A percentile compares a stretch with the other conserved stretches of the same genome.
Conservation (phyloP, 2,797 vertebrate species). For the Onychomys leucogaster region DNA sequence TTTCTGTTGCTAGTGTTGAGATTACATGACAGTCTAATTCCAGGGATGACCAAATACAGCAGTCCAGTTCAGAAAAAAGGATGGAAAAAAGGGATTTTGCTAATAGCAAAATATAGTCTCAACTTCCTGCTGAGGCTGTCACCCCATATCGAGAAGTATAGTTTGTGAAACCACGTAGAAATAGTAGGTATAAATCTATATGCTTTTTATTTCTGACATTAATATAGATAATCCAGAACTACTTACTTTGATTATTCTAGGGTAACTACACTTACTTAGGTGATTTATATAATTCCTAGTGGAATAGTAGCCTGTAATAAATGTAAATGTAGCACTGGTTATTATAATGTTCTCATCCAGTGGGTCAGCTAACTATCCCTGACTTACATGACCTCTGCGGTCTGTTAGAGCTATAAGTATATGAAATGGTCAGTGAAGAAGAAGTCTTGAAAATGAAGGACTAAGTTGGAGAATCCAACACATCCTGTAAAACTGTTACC, state of each 20-base stretch:
- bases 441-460: slow-evolving; percentile 27
- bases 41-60: slow-evolving; percentile 36
- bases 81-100: neutral
- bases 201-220: slow-evolving; percentile 29
- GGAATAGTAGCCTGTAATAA: slow-evolving; percentile 31
- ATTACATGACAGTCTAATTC: neutral
- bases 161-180: neutral
- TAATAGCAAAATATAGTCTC: slow-evolving; percentile 8
- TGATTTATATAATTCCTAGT: slow-evolving; percentile 23
- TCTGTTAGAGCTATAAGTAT: neutral
- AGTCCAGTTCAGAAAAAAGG: neutral
- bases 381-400: neutral
- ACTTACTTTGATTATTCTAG: slow-evolving; percentile 22
- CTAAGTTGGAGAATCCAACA: neutral
- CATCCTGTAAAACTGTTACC: neutral
- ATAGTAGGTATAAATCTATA: neutral
- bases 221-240: slow-evolving; percentile 3
- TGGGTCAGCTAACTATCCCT: slow-evolving; percentile 1
- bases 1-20: neutral
- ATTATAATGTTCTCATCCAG: neutral
- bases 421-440: slow-evolving; percentile 10
- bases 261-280: neutral
- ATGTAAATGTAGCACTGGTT: slow-evolving; percentile 2
- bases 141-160: neutral
- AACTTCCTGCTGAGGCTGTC: neutral